These are phyloP conservation scores for Eupsittula cactorum DNA, from an alignment of 2,113 vertebrate genomes.

Conservation along the genomic window DNA sequence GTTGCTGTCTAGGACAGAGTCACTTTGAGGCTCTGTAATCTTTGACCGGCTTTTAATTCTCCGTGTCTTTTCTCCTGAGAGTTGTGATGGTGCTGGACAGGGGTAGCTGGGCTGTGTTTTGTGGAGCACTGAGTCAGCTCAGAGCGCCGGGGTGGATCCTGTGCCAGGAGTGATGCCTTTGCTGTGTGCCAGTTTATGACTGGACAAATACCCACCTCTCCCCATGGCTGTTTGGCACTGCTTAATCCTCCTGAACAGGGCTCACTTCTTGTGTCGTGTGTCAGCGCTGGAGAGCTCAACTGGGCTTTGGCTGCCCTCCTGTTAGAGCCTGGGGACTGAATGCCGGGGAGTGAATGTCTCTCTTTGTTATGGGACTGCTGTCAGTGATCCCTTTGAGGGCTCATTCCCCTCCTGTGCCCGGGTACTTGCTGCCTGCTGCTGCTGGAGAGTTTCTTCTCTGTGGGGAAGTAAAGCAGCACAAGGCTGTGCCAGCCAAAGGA, in stretches of 20 bases:
- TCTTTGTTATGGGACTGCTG: background rate
- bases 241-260: rapidly evolving
- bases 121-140: background rate
- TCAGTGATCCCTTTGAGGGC: background rate
- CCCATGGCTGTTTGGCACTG: background rate
- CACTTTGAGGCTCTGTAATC: background rate
- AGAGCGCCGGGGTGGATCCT: rapidly evolving
- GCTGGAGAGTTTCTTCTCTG: background rate
- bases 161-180: background rate
- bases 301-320: background rate
- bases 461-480: background rate
- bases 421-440: background rate
- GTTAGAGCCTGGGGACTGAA: background rate
- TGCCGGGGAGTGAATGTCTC: background rate
- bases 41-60: background rate
- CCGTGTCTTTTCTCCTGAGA: background rate
- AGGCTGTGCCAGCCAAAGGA: background rate
- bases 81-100: background rate
- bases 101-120: background rate
- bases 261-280: rapidly evolving
- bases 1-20: background rate
- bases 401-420: background rate
- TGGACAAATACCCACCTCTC: background rate
- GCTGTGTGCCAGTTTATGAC: background rate
- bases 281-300: rapidly evolving